Conservation (phyloP, 2,113 vertebrate genomes). For the Oncorhynchus nerka region DNA sequence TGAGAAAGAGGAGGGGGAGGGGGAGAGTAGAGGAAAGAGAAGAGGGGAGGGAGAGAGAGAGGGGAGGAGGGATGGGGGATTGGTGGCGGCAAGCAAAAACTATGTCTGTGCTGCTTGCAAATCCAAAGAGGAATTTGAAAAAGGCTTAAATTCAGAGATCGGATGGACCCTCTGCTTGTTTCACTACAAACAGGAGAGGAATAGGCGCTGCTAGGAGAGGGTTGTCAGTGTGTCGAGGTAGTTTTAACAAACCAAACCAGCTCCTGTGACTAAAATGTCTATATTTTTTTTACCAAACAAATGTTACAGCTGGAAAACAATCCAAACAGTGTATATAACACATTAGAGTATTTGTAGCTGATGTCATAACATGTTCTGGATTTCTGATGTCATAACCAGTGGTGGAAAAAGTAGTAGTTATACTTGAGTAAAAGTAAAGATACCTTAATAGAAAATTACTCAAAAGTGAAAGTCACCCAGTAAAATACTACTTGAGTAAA, state of each 20-base stretch:
- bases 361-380: no score
- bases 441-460: no score
- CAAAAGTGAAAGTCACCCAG: no score
- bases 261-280: no score
- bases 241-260: background rate
- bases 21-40: background rate
- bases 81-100: slow-evolving; percentile 64
- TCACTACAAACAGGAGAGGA: slow-evolving; percentile 44
- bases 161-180: slow-evolving; percentile 42
- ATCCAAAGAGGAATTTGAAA: slow-evolving; percentile 71
- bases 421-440: no score
- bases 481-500: no score
- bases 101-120: slow-evolving; percentile 63
- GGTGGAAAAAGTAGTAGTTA: no score
- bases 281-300: no score
- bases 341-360: no score
- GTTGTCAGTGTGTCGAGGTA: slow-evolving; percentile 26
- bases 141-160: slow-evolving; percentile 72
- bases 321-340: background rate
- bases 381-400: no score
- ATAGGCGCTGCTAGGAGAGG: slow-evolving; percentile 46
- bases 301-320: no score
- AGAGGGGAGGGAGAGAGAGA: background rate
- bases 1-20: background rate
- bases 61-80: slow-evolving; percentile 37